Base-by-base conservation (phyloP, 1,140 invertebrate genomes). In the Chelonus insularis region DNA sequence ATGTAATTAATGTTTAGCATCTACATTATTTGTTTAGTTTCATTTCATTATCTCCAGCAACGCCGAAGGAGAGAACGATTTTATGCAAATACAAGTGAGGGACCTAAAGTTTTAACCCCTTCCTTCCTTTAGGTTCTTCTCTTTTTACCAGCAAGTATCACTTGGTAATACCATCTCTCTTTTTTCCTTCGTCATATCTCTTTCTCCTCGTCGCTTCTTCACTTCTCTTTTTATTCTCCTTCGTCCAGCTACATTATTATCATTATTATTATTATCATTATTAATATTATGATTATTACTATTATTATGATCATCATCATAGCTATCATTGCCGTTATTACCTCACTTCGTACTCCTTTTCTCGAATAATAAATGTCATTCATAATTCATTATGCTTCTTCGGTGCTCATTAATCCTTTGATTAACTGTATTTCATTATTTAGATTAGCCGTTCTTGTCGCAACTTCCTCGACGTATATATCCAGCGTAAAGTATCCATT, bases 11-110 rank as follows among this genome's bases (percentile, higher is more conserved):
- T 77, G 73, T 76, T 75, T 72, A 76, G 73, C 76, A 76, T 76
- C 75, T 72, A 70, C 74, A 75, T 78, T 78, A 78, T 78, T 78
- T 78, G 76, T 77, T 77, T 77, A 76, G 76, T 77, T 78, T 77
- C 75, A 75, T 77, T 78, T 77, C 72, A 77, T 77, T 77, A 76
- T 78, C 75, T 76, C 71, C 71, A 69, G 37, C 72, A 71, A 67
- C 71, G 68, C 23, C 72, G 72, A 67, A 39, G 37, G 29, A 47
- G 45, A 36, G 18, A 57, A 75, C 69, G 75, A 78, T 77, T 76
- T 76, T 77, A 79, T 78, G 76, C 75, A 79, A 79, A 79, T 77
- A 72, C 62, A 72, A 56, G 21, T 32, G 39, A 50, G 55, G 43
- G 36, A 36, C 56, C 36, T 4, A 61, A 60, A 61, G 54, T 58